Base-by-base conservation (phyloP, 2,113 vertebrate genomes). In the Misgurnus anguillicaudatus region DNA sequence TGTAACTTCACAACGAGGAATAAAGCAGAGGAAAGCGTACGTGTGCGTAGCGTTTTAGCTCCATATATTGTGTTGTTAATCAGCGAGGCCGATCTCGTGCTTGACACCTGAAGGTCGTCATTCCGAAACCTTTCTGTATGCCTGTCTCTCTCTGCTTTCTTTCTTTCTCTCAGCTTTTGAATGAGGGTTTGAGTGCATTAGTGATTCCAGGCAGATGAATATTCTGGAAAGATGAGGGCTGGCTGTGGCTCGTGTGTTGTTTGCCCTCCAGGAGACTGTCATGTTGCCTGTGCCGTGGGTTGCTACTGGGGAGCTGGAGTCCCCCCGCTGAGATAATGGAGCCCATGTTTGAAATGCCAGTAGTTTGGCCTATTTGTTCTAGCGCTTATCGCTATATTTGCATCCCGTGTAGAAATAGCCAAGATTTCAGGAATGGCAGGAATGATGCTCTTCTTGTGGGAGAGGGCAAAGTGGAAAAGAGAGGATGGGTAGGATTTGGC, bases 81-180 rank as follows among this genome's bases (percentile, higher is more conserved):
- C 94, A 94, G 88, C 91, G 84, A 86, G 38, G 55, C 84, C 83
- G 89, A 90, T 90, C 88, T 93, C 91, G 91, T 93, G 89, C 93
- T 95, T 87, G 91, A 95, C 74, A 78, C 60, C 73, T 75, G 73
- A 77, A 48, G 70, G 64, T 67, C 47, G 51, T 69, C 36, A 45
- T 79, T 69, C 65, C 58, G 31, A 78, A 70, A 38, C 47, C 58
- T 61, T 24, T 80, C 58, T 61, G 9, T 78, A 42, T 1, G 21
- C 58, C 66, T 47, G 51, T 69, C 47, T 19, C 13, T 8, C 42
- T 2, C 2, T 61, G 60, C 5, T 42, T 38, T 79, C 11, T 65
- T 36, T 73, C 11, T 62, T 24, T 60, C 13, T 64, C 17, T 61
- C 31, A 53, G 57, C 16, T 68, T 67, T 53, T 70, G 48, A 72